Percentiles rank a stretch among this genome's conserved stretches.
These are phyloP conservation scores for Pyrocoelia pectoralis DNA, from an alignment of 2,888 invertebrate genomes.

Conservation along the genomic window DNA sequence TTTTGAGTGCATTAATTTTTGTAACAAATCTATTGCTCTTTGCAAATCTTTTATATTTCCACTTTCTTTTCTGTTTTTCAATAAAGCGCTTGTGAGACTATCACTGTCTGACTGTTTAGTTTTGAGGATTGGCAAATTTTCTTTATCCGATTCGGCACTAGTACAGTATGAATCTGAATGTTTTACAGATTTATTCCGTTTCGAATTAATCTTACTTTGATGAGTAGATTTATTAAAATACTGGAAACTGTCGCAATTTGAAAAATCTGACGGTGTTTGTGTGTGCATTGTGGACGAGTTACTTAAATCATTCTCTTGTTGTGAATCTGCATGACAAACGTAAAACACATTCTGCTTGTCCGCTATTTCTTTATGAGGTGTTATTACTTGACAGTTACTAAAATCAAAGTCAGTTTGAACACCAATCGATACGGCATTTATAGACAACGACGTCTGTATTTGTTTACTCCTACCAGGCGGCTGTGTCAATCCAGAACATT, in stretches of 20 bases:
- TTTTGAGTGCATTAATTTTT: conserved; percentile 66
- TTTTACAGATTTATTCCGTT: background rate
- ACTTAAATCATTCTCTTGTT: conserved; percentile 8
- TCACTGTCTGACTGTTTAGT: conserved; percentile 3
- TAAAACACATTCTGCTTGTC: conserved; percentile 34
- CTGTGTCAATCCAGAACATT: conserved; percentile 27
- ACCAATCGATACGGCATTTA: conserved; percentile 33
- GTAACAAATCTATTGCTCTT: conserved; percentile 67
- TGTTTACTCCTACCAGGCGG: conserved; percentile 27
- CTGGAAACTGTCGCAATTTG: conserved; percentile 73
- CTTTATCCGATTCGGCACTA: background rate
- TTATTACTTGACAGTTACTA: conserved; percentile 3
- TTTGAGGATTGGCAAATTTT: background rate
- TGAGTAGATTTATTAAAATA: conserved; percentile 62
- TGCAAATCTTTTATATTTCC: conserved; percentile 65
- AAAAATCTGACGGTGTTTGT: conserved; percentile 41
- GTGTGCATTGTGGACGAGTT: conserved; percentile 35
- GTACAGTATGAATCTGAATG: background rate
- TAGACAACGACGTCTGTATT: conserved; percentile 36
- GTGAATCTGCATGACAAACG: conserved; percentile 34
- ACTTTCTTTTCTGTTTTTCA: conserved; percentile 3
- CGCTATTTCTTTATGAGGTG: background rate
- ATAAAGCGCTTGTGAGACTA: conserved; percentile 40
- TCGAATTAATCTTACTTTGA: background rate
- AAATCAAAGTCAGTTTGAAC: conserved; percentile 41